phyloP scores from a whole-genome alignment of 2,888 invertebrate species.

The Heliconius sara region DNA sequence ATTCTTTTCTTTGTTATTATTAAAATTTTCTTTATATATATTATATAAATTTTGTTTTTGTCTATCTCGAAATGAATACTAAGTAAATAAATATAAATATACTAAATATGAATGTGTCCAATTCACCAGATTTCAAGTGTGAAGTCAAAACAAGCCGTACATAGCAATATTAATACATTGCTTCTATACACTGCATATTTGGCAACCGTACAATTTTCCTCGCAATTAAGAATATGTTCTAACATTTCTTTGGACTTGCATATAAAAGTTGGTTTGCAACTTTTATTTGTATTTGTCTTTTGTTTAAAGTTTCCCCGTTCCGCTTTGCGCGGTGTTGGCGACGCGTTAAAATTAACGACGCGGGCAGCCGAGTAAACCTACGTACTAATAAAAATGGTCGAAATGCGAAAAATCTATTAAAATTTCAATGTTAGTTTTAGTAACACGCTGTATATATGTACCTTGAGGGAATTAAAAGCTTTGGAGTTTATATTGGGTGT shows the following conservation, averaged over 20 bases:
- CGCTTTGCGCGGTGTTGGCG: constrained; percentile 23
- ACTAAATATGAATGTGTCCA: background rate
- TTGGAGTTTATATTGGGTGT: background rate
- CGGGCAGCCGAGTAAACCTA: constrained; percentile 22
- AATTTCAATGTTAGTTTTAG: constrained; percentile 28
- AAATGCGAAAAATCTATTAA: constrained; percentile 29
- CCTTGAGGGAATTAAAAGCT: background rate
- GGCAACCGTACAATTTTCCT: constrained; percentile 22
- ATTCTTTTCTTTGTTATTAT: no score
- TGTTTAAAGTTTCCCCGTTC: constrained; percentile 24
- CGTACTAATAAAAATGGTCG: constrained; percentile 19
- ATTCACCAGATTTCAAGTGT: background rate
- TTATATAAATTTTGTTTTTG: background rate
- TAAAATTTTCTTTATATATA: no score
- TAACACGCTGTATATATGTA: background rate
- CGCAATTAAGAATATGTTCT: constrained; percentile 26
- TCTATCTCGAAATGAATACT: background rate
- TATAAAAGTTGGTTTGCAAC: constrained; percentile 18
- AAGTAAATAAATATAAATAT: no score
- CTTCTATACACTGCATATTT: constrained; percentile 11
- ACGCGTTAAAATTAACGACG: constrained; percentile 36
- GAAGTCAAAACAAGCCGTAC: background rate
- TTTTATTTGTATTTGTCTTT: constrained; percentile 22
- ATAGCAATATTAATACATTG: constrained; percentile 12
- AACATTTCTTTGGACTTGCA: constrained; percentile 21